Conservation (phyloP, 2,797 vertebrate genomes). For the Urocyon cinereoargenteus region DNA sequence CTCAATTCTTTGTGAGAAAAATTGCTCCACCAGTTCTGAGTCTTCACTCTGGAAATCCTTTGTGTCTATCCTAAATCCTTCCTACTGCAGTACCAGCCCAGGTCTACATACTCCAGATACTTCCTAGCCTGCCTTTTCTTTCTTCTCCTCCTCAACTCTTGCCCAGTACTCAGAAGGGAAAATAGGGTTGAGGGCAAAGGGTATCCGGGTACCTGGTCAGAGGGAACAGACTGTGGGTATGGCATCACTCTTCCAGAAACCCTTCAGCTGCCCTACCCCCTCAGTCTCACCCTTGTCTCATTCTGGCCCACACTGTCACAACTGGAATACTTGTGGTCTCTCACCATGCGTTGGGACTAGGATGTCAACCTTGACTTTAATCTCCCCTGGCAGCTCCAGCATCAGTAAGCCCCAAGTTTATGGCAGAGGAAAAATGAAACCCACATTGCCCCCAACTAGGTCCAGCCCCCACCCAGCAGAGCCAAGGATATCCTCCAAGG, state of each 20-base stretch:
- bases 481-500: constrained; percentile 43
- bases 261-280: neutral
- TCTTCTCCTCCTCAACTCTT: neutral
- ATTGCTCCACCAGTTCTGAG: neutral
- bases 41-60: constrained; percentile 24
- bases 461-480: constrained; percentile 64
- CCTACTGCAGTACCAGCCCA: neutral
- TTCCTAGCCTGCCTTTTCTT: neutral
- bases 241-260: constrained; percentile 4
- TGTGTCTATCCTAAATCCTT: neutral
- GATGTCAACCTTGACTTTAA: constrained; percentile 81
- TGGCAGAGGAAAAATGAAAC: constrained; percentile 85
- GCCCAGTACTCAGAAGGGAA: neutral
- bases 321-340: constrained; percentile 71
- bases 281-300: constrained; percentile 9
- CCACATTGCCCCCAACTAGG: constrained; percentile 74
- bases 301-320: neutral
- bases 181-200: neutral
- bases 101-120: neutral
- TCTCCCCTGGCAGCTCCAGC: constrained; percentile 81
- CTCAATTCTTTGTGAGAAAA: constrained; percentile 16
- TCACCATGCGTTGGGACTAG: constrained; percentile 65
- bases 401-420: constrained; percentile 84
- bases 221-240: neutral
- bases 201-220: neutral